These are phyloP conservation scores for Cheumatopsyche charites DNA, from an alignment of 1,140 invertebrate species.

Conservation along the genomic window DNA sequence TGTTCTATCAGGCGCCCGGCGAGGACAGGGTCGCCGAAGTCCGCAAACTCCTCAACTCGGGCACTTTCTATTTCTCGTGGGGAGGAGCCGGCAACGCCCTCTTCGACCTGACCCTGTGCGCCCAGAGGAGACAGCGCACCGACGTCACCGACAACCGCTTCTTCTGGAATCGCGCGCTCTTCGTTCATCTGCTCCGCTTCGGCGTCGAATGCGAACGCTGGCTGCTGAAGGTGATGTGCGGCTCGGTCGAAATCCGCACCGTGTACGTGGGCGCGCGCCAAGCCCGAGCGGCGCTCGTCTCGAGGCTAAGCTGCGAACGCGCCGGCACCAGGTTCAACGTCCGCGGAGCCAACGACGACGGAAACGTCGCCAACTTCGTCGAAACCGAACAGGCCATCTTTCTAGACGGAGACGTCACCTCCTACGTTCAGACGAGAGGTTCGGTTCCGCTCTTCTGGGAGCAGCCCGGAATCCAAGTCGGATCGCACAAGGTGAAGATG, in stretches of 20 bases:
- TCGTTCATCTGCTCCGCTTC: slow-evolving; percentile 89
- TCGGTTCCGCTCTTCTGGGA: slow-evolving; percentile 99
- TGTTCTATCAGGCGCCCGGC: slow-evolving; percentile 77
- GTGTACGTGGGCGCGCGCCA: slow-evolving; percentile 93
- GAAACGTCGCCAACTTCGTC: slow-evolving; percentile 99
- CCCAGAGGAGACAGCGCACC: slow-evolving; percentile 82
- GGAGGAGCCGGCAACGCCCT: slow-evolving; percentile 52
- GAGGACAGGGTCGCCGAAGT: slow-evolving; percentile 79
- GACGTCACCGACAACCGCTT: slow-evolving; percentile 90
- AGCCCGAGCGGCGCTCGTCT: slow-evolving; percentile 92
- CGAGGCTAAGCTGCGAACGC: slow-evolving; percentile 94
- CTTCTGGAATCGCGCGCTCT: slow-evolving; percentile 96
- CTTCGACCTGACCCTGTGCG: slow-evolving; percentile 91
- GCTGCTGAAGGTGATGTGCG: slow-evolving; percentile 94
- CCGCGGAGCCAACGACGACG: slow-evolving; percentile 97
- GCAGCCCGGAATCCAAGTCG: slow-evolving; percentile 98
- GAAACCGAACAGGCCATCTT: slow-evolving; percentile 98
- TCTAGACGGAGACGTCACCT: slow-evolving; percentile 85
- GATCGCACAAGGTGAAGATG: slow-evolving; percentile 97
- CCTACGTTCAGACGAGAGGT: slow-evolving; percentile 88
- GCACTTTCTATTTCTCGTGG: slow-evolving; percentile 96
- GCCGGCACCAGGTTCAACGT: slow-evolving; percentile 97
- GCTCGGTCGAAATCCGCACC: slow-evolving; percentile 93
- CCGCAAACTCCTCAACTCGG: slow-evolving; percentile 90
- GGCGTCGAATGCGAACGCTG: slow-evolving; percentile 87